These are phyloP conservation scores for Lithobates pipiens DNA, from an alignment of 2,797 vertebrate genomes.

Conservation along the genomic window DNA sequence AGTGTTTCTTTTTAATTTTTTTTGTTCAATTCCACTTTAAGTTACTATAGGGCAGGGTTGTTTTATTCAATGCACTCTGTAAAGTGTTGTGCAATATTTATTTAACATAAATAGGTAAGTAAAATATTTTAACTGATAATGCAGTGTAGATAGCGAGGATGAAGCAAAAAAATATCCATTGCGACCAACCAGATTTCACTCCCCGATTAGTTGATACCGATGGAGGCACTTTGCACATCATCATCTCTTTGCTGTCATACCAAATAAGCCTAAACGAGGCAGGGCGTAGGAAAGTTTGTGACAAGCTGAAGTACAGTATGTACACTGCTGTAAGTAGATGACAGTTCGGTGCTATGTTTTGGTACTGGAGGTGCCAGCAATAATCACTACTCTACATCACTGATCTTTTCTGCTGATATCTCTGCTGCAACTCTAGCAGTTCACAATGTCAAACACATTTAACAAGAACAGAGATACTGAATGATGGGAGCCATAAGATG, in stretches of 20 bases:
- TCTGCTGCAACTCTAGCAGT: neutral
- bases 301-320: neutral
- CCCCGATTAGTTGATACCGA: neutral
- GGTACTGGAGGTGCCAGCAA: constrained; percentile 1
- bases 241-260: neutral
- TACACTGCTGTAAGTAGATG: neutral
- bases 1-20: too few species aligned
- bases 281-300: neutral
- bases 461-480: neutral
- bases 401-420: constrained; percentile 7
- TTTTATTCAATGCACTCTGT: neutral
- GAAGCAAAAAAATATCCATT: neutral
- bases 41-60: neutral
- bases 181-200: neutral
- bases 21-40: neutral
- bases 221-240: neutral
- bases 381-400: neutral
- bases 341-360: constrained; percentile 8
- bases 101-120: neutral
- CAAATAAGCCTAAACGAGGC: neutral
- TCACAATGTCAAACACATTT: neutral
- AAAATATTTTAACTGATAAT: too few species aligned
- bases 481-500: neutral
- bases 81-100: neutral
- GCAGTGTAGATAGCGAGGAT: too few species aligned